Percentiles rank a stretch among this genome's conserved stretches.
Evolutionary conservation across 35 echinoderm and acorn worm species (phyloP).

Genomic region (Lytechinus variegatus): DNA sequence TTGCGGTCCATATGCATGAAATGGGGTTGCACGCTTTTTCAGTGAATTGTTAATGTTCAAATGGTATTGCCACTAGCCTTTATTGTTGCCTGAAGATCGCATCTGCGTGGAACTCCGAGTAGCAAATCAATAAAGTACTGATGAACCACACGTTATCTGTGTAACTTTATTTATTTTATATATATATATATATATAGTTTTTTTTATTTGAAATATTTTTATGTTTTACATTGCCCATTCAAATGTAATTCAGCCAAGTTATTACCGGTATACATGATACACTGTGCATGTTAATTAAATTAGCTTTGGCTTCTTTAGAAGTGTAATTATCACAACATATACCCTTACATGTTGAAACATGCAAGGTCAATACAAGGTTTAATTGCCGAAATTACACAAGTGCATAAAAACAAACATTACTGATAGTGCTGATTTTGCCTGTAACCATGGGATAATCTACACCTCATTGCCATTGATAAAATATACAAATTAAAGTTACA

Average conservation of each 20-base stretch:
- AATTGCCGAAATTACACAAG: background rate
- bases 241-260: background rate
- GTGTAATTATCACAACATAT: background rate
- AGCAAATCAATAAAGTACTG: too few relatives aligned
- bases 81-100: too few relatives aligned
- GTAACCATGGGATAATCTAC: background rate
- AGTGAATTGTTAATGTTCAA: too few relatives aligned
- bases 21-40: too few relatives aligned
- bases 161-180: too few relatives aligned
- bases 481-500: background rate
- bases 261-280: background rate
- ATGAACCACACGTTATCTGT: too few relatives aligned
- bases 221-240: too few relatives aligned
- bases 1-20: too few relatives aligned
- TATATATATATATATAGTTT: too few relatives aligned
- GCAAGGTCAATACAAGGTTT: background rate
- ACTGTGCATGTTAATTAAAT: background rate
- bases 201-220: too few relatives aligned
- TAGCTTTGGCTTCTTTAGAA: background rate
- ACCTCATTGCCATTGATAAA: background rate
- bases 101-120: too few relatives aligned
- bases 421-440: background rate
- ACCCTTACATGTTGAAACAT: background rate
- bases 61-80: too few relatives aligned
- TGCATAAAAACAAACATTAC: background rate